A percentile compares a stretch with the other conserved stretches of the same genome.
phyloP scores from a whole-genome alignment of 2,113 vertebrate species.

The Lagopus muta region DNA sequence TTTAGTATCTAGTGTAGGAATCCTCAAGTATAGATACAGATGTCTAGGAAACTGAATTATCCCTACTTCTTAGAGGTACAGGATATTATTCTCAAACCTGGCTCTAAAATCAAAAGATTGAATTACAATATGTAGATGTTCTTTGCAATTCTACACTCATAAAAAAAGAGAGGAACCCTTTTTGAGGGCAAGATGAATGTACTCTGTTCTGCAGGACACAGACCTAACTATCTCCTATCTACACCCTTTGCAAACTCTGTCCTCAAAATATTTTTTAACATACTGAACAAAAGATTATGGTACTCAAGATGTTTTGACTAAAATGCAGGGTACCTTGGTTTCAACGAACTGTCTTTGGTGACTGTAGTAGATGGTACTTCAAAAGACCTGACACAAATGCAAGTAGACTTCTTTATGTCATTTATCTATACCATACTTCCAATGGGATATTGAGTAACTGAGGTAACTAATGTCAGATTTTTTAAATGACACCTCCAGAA shows the following conservation, averaged over 20 bases:
- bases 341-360: neutral
- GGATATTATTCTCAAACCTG: neutral
- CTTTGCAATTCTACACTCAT: neutral
- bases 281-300: neutral
- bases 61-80: neutral
- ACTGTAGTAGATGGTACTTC: neutral
- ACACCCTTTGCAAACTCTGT: neutral
- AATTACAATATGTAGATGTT: neutral
- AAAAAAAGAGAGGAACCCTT: neutral
- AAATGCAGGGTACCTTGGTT: neutral
- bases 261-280: conserved; percentile 3
- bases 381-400: neutral
- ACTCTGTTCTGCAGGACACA: neutral
- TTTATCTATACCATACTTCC: neutral
- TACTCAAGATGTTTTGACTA: neutral
- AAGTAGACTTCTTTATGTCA: neutral
- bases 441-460: neutral
- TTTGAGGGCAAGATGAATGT: neutral
- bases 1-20: neutral
- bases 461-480: neutral
- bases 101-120: neutral
- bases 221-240: neutral
- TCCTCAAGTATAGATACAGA: neutral
- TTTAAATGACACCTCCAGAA: neutral
- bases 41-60: neutral